These are phyloP conservation scores for Cynopterus sphinx DNA, from an alignment of 2,797 vertebrate species.

Conservation along the genomic window DNA sequence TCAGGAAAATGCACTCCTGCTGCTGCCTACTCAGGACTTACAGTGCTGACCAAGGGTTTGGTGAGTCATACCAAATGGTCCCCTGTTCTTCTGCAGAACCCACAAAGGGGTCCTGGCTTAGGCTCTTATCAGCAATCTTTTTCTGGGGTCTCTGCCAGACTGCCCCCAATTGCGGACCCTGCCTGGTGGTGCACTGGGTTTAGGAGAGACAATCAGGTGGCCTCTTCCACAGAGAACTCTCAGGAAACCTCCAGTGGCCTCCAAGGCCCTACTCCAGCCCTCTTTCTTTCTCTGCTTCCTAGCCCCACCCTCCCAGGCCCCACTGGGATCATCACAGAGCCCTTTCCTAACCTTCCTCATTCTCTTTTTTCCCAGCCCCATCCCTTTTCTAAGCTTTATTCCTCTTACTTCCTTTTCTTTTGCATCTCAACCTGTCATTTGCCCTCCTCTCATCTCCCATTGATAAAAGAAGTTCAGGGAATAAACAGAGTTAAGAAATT, in stretches of 20 bases:
- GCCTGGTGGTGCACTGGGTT: neutral
- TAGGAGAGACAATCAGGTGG: neutral
- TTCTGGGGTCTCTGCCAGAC: neutral
- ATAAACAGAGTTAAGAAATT: conserved; percentile 67
- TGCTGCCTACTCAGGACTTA: neutral
- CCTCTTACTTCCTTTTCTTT: neutral
- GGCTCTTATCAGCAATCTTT: neutral
- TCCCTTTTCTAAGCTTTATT: neutral
- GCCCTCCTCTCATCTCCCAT: neutral
- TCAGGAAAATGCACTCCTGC: neutral
- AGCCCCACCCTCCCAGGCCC: neutral
- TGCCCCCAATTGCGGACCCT: neutral
- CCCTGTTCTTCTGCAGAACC: neutral
- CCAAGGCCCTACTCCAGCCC: neutral
- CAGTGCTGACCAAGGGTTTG: neutral
- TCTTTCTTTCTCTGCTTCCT: conserved; percentile 22
- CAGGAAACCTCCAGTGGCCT: neutral
- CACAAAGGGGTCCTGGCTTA: neutral
- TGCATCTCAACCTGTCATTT: conserved; percentile 13
- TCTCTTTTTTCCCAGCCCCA: neutral
- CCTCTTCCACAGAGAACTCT: neutral
- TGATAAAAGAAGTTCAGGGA: conserved; percentile 56
- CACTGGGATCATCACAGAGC: neutral
- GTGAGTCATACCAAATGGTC: neutral
- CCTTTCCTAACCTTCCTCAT: neutral